Conservation (phyloP, 1,140 invertebrate genomes). For the Aphaenogaster rudis region DNA sequence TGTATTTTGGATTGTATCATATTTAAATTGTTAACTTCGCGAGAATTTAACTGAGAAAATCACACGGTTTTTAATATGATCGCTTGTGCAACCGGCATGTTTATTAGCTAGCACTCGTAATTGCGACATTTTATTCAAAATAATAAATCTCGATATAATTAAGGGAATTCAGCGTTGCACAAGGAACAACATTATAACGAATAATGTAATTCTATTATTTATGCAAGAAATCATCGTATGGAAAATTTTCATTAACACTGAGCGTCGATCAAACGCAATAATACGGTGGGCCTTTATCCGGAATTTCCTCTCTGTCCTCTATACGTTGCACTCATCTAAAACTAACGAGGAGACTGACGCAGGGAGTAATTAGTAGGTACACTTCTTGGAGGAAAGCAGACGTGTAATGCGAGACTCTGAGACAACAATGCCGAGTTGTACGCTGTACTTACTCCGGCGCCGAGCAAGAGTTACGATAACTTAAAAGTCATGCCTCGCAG, state of each 20-base stretch:
- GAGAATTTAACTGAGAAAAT: not conserved
- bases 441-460: slow-evolving; percentile 56
- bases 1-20: not conserved
- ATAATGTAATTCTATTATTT: slow-evolving; percentile 19
- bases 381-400: slow-evolving; percentile 75
- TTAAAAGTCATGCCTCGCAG: slow-evolving; percentile 50
- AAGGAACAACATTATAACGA: not conserved
- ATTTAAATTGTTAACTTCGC: slow-evolving; percentile 14
- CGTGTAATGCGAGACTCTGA: slow-evolving; percentile 72
- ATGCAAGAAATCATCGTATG: not conserved
- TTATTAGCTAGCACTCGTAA: not conserved
- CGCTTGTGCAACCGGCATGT: not conserved
- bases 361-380: slow-evolving; percentile 73
- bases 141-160: slow-evolving; percentile 29
- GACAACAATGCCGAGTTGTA: slow-evolving; percentile 68
- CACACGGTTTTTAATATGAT: not conserved
- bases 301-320: not conserved
- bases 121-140: slow-evolving; percentile 29
- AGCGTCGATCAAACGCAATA: slow-evolving; percentile 50
- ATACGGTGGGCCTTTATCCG: slow-evolving; percentile 52
- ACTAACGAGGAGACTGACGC: slow-evolving; percentile 77
- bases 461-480: slow-evolving; percentile 49
- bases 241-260: slow-evolving; percentile 38
- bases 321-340: slow-evolving; percentile 59
- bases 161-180: not conserved